Evolutionary conservation across 1,140 invertebrate genomes (phyloP).

Genomic region (Penaeus japonicus): DNA sequence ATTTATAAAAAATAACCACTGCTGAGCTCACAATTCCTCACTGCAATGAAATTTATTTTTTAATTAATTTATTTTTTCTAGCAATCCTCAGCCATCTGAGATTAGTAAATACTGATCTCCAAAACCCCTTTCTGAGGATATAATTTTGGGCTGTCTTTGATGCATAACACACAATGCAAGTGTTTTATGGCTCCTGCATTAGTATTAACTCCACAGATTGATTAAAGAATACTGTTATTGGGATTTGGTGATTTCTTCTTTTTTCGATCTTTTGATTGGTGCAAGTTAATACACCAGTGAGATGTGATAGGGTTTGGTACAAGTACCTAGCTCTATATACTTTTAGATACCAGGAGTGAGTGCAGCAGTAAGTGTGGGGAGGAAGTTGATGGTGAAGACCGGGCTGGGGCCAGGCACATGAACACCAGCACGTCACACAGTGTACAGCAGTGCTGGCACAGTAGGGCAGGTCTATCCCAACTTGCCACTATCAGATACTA

Average conservation of each 20-base stretch:
- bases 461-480: slow-evolving; percentile 48
- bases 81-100: no score
- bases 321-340: neutral
- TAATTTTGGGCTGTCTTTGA: no score
- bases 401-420: slow-evolving; percentile 36
- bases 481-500: slow-evolving; percentile 56
- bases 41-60: no score
- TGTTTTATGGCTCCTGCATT: no score
- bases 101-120: no score
- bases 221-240: slow-evolving; percentile 31
- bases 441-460: slow-evolving; percentile 43
- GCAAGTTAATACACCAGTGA: slow-evolving; percentile 40
- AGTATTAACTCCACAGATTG: no score
- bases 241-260: neutral
- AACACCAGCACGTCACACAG: slow-evolving; percentile 38
- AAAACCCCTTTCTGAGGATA: no score
- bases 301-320: neutral
- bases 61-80: no score
- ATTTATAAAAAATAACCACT: neutral
- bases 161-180: no score
- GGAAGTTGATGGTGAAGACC: slow-evolving; percentile 40
- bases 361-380: slow-evolving; percentile 50
- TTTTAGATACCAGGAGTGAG: slow-evolving; percentile 18
- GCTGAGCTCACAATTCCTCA: slow-evolving; percentile 26
- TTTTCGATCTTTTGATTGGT: neutral